A percentile compares a stretch with the other conserved stretches of the same genome.
Conservation (phyloP, 2,113 vertebrate species). For the Excalfactoria chinensis region DNA sequence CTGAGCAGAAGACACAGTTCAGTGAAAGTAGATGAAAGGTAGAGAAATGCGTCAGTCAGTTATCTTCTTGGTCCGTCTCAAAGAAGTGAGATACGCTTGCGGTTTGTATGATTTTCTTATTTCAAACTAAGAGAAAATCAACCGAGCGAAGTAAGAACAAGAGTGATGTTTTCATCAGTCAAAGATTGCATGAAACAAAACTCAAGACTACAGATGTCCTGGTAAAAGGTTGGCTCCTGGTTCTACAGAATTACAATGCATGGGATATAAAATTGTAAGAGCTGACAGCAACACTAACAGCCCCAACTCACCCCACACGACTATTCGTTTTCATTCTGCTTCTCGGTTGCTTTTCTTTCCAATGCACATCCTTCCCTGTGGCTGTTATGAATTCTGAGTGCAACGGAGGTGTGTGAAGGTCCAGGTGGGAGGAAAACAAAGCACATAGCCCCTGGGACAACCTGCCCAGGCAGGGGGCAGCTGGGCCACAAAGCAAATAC, state of each 20-base stretch:
- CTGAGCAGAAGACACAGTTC: neutral
- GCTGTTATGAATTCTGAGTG: neutral
- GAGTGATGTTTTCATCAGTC: neutral
- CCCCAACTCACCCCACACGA: neutral
- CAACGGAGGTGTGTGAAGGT: neutral
- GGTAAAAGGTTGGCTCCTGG: neutral
- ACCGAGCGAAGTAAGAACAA: neutral
- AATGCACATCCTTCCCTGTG: neutral
- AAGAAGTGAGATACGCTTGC: neutral
- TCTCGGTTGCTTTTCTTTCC: conserved; percentile 12
- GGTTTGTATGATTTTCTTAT: neutral
- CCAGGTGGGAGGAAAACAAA: neutral
- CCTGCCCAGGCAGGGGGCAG: neutral
- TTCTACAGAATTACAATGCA: neutral
- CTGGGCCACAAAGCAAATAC: neutral
- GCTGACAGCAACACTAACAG: neutral
- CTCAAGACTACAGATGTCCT: accelerated
- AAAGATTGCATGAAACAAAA: neutral
- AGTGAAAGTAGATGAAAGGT: conserved; percentile 13
- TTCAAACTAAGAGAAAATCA: conserved; percentile 10
- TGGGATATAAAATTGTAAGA: neutral
- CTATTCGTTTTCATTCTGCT: neutral
- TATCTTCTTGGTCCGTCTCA: neutral
- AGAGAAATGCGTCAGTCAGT: conserved; percentile 30
- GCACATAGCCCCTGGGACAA: neutral